Evolutionary conservation across 2,113 vertebrate genomes (phyloP), one percentile per base, ranked within the genome.

Genomic region (Leptosomus discolor): DNA sequence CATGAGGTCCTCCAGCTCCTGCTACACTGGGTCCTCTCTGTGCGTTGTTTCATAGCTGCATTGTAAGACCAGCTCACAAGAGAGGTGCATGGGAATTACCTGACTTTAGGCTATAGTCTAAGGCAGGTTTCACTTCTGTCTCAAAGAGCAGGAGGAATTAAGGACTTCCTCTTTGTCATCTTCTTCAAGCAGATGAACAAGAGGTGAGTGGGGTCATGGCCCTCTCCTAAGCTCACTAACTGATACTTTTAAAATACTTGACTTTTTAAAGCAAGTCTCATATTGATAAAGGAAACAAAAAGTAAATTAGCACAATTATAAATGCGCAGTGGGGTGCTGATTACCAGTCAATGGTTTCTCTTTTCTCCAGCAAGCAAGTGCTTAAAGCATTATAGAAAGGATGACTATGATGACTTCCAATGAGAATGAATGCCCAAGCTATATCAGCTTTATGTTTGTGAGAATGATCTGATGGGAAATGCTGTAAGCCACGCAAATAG

Each of bases 281-380:
- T 90, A 96, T 89, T 91, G 91, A 95, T 90, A 96, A 93, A 97
- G 94, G 69, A 91, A 97, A 96, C 58, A 96, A 97, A 92, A 96
- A 95, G 91, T 76, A 95, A 97, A 97, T 93, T 93, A 90, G 81
- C 39, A 89, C 58, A 93, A 96, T 92, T 90, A 94, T 90, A 95
- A 94, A 92, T 78, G 85, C 92, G 4, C 92, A 3, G 92, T 73
- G 58, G 95, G 95, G 74, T 92, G 94, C 95, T 97, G 97, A 97
- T 97, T 96, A 90, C 88, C 85, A 95, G 92, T 92, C 85, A 94
- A 91, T 46, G 60, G 74, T 30, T 96, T 96, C 80, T 83, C 84
- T 92, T 64, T 91, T 94, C 95, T 92, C 48, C 56, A 95, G 96
- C 85, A 94, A 95, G 82, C 41, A 79, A 95, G 39, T 77, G 53